Conservation (phyloP, 1,140 invertebrate species). For the Drosophila trapezifrons region DNA sequence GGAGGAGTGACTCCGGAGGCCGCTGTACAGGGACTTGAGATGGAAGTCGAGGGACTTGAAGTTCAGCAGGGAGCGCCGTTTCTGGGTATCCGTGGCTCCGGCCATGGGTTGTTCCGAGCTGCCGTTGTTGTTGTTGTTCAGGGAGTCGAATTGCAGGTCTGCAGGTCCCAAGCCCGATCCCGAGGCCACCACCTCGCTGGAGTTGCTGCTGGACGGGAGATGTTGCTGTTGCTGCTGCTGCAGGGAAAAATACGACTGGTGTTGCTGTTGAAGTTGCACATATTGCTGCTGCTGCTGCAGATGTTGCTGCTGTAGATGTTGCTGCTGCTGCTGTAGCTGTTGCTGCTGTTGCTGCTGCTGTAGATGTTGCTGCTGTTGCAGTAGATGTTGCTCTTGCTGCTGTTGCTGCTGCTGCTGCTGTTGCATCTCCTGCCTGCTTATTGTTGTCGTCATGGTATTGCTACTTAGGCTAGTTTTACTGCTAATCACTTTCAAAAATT, state of each 20-base stretch:
- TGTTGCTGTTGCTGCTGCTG: constrained; percentile 25
- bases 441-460: constrained; percentile 84
- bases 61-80: constrained; percentile 76
- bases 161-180: constrained; percentile 13
- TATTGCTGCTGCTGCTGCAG: constrained; percentile 25
- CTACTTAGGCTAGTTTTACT: constrained; percentile 84
- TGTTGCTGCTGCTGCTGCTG: constrained; percentile 66
- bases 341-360: constrained; percentile 61
- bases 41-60: constrained; percentile 83
- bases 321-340: constrained; percentile 35
- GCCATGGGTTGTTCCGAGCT: constrained; percentile 7
- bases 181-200: constrained; percentile 25
- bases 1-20: constrained; percentile 43
- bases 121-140: constrained; percentile 72
- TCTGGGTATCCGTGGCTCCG: constrained; percentile 39
- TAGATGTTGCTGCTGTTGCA: constrained; percentile 30
- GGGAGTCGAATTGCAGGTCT: constrained; percentile 68
- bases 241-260: constrained; percentile 24
- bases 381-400: constrained; percentile 38
- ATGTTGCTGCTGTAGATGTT: constrained; percentile 29
- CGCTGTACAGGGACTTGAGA: constrained; percentile 78
- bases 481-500: constrained; percentile 85
- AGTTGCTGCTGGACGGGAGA: constrained; percentile 23
- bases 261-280: constrained; percentile 32
- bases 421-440: constrained; percentile 83